Evolutionary conservation across 2,797 vertebrate genomes (phyloP), one percentile per base, ranked within the genome.

Genomic region (Premnoplex brunnescens): DNA sequence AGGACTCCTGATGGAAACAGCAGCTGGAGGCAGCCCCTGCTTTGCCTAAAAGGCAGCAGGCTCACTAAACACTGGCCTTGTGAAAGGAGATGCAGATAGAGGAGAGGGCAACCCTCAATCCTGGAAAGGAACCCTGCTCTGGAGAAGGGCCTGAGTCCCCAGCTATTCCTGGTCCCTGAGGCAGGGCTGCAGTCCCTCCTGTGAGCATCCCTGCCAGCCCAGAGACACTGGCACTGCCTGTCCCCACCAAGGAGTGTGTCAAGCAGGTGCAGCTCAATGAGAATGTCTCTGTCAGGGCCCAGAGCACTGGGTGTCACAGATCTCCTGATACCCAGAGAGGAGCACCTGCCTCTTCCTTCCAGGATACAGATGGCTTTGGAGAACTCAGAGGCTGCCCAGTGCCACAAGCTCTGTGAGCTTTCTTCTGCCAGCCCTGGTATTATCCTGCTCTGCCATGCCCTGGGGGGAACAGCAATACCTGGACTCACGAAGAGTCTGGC

Each of bases 401-500:
- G n/a, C 62, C 28, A 5, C 0, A 0, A 63, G 51, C 59, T 46
- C 60, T 32, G 22, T 41, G 58, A 72, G 21, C 23, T 71, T 36
- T 44, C 18, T 37, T 46, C 14, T 73, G 64, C 6, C 55, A 68
- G 66, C 36, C 30, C 36, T 26, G 44, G 9, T 20, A 49, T 22
- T 34, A 24, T 5, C 36, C 30, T 52, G 51, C 49, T 63, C 12
- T 7, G 11, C 46, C 23, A 3, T 2, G 24, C 23, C 85, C 48
- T 11, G 4, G 3, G 21, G 36, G 20, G 11, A 66, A 28, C 13
- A 62, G 76, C 76, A 16, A 7, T 93, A 98, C 98, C 97, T 98
- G 79, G 96, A 63, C 51, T 96, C 97, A 12, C 85, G 95, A 26
- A 83, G 69, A 26, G 87, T 36, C 69, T 97, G 96, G 79, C 78